A percentile compares a stretch with the other conserved stretches of the same genome.
phyloP scores from a whole-genome alignment of 2,113 vertebrate species.

The Misgurnus anguillicaudatus region DNA sequence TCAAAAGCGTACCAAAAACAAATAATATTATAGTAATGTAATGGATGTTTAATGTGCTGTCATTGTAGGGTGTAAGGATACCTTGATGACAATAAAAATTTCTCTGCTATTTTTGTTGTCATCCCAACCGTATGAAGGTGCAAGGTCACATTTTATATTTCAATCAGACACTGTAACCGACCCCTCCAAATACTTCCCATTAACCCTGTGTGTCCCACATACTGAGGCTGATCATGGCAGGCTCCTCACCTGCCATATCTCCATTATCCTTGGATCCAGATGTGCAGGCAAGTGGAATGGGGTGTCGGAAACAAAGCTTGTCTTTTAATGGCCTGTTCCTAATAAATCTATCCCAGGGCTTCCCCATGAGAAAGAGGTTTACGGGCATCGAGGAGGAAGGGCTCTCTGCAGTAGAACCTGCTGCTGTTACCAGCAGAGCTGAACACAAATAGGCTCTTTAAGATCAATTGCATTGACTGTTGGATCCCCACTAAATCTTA shows the following conservation, averaged over 20 bases:
- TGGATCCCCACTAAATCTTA: slow-evolving; percentile 29
- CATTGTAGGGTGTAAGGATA: background rate
- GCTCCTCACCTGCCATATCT: slow-evolving; percentile 47
- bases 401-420: slow-evolving; percentile 37
- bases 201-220: background rate
- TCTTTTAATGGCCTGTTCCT: slow-evolving; percentile 44
- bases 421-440: slow-evolving; percentile 32
- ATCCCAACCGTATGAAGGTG: background rate
- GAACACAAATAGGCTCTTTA: slow-evolving; percentile 25
- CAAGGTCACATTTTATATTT: slow-evolving; percentile 51
- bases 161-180: slow-evolving; percentile 31
- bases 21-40: background rate
- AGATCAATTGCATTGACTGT: slow-evolving; percentile 37
- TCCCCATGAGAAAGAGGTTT: slow-evolving; percentile 35
- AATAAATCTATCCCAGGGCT: slow-evolving; percentile 47
- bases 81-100: background rate
- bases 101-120: slow-evolving; percentile 50
- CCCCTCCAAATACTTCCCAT: slow-evolving; percentile 5
- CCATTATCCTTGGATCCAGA: background rate
- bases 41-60: background rate
- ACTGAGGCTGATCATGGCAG: slow-evolving; percentile 43
- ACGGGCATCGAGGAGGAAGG: slow-evolving; percentile 35
- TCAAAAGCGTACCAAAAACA: background rate
- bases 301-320: slow-evolving; percentile 29
- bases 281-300: background rate